Evolutionary conservation across 1,140 invertebrate genomes (phyloP), one percentile per base, ranked within the genome.

Genomic region (Cherax destructor): DNA sequence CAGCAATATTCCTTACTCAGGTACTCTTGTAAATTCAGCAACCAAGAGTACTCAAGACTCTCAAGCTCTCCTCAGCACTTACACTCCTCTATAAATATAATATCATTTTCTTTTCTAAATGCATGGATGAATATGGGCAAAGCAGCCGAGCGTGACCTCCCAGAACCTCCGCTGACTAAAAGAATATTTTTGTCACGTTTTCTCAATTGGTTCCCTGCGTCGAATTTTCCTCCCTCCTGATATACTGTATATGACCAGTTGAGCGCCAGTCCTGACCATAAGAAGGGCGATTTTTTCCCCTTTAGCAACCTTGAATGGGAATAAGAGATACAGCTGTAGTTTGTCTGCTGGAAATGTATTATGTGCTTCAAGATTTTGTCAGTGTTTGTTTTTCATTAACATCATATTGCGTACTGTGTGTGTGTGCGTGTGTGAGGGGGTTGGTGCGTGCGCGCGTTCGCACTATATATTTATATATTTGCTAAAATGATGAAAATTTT

Each of bases 131-230:
- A 5, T 18, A 18, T 65, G 61, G 18, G 9, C 56, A 59, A 16
- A 3, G 9, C 56, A 59, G 56, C 56, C 56, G 21, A 41, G 80
- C 7, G 80, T 56, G 52, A 61, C 61, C 61, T 61, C 52, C 52
- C 52, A 30, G 80, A 50, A 21, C 13, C 61, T 21, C 18, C 21
- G 61, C 61, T 65, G 61, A 65, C 61, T 65, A 74, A 74, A 85
- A 83, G 56, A 61, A 24, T 85, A 85, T 85, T 85, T 69, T 85
- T 83, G 81, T 85, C 83, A 85, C 83, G 83, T 85, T 85, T 85
- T 61, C 65, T 72, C 65, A 50, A 85, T 85, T 59, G 59, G 49
- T 85, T 72, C 13, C 83, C 50, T 50, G 52, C 69, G 49, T 30
- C 52, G 61, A 74, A 65, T 56, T 65, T 74, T 74, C 83, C 41